Conservation (phyloP, 2,113 vertebrate species). For the Gadus chalcogrammus region DNA sequence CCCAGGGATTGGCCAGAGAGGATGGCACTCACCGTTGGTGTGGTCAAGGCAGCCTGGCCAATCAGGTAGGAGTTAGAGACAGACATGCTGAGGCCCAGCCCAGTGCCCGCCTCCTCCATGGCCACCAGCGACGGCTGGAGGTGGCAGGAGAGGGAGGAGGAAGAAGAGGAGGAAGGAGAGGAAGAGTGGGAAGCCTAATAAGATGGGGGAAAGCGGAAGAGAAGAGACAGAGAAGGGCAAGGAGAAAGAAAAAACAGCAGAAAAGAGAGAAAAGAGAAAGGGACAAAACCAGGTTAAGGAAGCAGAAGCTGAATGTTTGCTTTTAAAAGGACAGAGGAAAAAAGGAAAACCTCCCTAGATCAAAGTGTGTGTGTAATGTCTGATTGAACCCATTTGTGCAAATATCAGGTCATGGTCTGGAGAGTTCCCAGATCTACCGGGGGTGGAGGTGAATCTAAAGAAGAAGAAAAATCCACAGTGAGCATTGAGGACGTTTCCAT, state of each 20-base stretch:
- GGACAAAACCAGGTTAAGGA: slow-evolving; percentile 2
- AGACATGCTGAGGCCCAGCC: slow-evolving; percentile 94
- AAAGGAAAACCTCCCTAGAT: slow-evolving; percentile 19
- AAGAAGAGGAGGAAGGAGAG: slow-evolving; percentile 90
- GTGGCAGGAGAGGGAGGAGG: slow-evolving; percentile 83
- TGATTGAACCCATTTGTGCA: too few relatives aligned
- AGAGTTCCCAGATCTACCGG: too few relatives aligned
- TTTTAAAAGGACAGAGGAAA: slow-evolving; percentile 34
- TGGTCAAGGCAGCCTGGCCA: slow-evolving; percentile 89
- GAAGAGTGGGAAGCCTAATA: slow-evolving; percentile 88
- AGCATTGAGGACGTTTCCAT: too few relatives aligned
- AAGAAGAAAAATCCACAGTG: too few relatives aligned
- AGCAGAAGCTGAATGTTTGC: slow-evolving; percentile 34
- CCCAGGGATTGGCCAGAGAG: slow-evolving; percentile 8
- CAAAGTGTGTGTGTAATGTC: too few relatives aligned
- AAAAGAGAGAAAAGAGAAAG: background rate
- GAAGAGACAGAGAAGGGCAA: slow-evolving; percentile 23
- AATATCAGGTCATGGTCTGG: too few relatives aligned
- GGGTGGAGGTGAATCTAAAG: too few relatives aligned
- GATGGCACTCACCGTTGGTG: slow-evolving; percentile 89
- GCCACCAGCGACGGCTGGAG: slow-evolving; percentile 88
- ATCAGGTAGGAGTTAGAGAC: slow-evolving; percentile 98
- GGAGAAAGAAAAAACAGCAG: slow-evolving; percentile 20
- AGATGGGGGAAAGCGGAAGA: slow-evolving; percentile 14
- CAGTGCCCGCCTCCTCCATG: slow-evolving; percentile 86